Conservation (phyloP, 2,888 invertebrate genomes). For the Tipula unca region DNA sequence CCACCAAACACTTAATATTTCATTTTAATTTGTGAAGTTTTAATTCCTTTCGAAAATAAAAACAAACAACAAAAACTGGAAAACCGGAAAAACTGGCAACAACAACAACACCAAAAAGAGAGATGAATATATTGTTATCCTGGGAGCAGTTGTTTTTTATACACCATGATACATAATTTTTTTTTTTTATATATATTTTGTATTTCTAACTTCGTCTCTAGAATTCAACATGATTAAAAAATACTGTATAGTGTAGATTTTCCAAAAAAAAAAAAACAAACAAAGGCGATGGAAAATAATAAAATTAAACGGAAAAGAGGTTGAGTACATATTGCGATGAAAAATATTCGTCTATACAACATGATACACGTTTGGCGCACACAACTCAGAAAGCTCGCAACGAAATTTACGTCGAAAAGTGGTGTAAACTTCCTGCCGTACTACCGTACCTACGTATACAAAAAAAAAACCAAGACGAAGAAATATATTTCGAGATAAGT, state of each 20-base stretch:
- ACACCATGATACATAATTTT: background rate
- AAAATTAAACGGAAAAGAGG: background rate
- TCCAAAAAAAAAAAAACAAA: background rate
- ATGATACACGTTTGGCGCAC: background rate
- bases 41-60: background rate
- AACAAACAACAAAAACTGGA: background rate
- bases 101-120: background rate
- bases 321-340: slow-evolving; percentile 8
- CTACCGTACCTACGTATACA: background rate
- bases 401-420: background rate
- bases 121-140: slow-evolving; percentile 14
- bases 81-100: background rate
- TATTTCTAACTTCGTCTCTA: background rate
- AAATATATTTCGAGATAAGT: background rate
- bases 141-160: slow-evolving; percentile 8
- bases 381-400: background rate
- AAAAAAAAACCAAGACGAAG: background rate
- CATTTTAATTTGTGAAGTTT: slow-evolving; percentile 8
- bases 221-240: slow-evolving; percentile 8
- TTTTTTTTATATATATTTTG: background rate
- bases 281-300: background rate
- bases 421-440: background rate
- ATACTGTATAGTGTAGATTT: background rate
- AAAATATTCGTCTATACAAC: background rate
- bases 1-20: slow-evolving; percentile 8